These are phyloP conservation scores for Drosophila algonquin DNA, from an alignment of 2,888 invertebrate genomes.

Conservation along the genomic window DNA sequence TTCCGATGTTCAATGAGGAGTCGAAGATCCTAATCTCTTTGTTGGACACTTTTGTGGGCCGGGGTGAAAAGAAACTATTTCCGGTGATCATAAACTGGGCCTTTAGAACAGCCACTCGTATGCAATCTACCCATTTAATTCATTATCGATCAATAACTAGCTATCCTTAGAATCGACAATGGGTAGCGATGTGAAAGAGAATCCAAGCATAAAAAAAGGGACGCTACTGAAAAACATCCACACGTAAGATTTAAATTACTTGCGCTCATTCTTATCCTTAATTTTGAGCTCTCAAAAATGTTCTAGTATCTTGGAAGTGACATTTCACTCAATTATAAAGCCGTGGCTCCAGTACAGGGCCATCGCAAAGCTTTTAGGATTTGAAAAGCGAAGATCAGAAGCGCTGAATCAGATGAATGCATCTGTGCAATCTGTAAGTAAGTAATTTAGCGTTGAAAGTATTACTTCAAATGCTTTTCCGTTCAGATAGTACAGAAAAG, in stretches of 20 bases:
- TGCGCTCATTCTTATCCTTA: too few relatives aligned
- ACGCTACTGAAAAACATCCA: background rate
- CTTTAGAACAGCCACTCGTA: conserved; percentile 67
- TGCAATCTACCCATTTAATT: conserved; percentile 22
- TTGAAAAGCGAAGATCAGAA: background rate
- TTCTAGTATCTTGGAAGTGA: background rate
- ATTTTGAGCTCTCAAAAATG: fast-evolving
- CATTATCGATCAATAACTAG: background rate
- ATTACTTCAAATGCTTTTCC: fast-evolving
- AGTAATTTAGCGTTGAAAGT: fast-evolving
- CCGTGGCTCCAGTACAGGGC: background rate
- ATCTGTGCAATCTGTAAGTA: conserved; percentile 6
- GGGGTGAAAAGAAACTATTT: conserved; percentile 52
- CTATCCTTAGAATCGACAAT: conserved; percentile 21
- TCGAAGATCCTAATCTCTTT: conserved; percentile 48
- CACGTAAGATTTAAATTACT: conserved; percentile 7
- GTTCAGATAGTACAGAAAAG: conserved; percentile 58
- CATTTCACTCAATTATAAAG: background rate
- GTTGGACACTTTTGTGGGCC: conserved; percentile 42
- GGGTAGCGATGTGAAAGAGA: conserved; percentile 12
- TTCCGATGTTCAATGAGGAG: conserved; percentile 71
- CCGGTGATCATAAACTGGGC: conserved; percentile 47
- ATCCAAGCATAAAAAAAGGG: background rate
- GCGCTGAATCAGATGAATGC: background rate
- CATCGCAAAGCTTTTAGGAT: background rate